Base-by-base conservation (phyloP, 2,888 invertebrate genomes). In the Cremastinae sp. region DNA sequence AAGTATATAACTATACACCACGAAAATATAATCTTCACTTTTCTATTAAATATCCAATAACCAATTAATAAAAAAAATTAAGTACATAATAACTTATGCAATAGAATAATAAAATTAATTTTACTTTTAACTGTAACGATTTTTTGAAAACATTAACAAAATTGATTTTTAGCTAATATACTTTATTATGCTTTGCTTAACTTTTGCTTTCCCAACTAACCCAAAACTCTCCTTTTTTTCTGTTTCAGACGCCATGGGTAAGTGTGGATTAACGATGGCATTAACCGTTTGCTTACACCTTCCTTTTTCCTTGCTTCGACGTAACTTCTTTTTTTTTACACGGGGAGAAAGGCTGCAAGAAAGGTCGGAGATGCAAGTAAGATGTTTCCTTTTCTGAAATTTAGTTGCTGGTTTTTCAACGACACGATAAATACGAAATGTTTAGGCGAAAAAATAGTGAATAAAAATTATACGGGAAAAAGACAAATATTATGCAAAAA, bases 231-330 rank as follows among this genome's bases (percentile, higher is more conserved):
- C 90, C 86, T 90, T 88, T 89, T 88, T 87, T 89, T 92, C 92
- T 94, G 93, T 94, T 94, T 88, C 94, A 95, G 94, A 94, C 92
- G 94, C 94, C 90, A 94, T 94, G 93, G 94, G 94, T 95, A 93
- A 94, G 94, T 93, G 90, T 93, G 90, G 28, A 28, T 28, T 28
- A 28, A 28, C 28, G 28, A 28, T 93, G 90, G 20, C 53, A 66
- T 69, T 79, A 75, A 79, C 68, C 69, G 68, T 71, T 61, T 51
- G 69, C 64, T 74, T 76, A 51, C 28, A 71, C 69, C 43, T 41
- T 61, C 36, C 18, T 14, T 53, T 12, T 64, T 36, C 28, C 41
- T 59, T 36, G 22, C 41, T 61, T 20, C 36, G 36, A 56, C 49
- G n/a, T 59, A 71, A 71, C 16, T 54, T n/a, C n/a, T n/a, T 36